Percentiles rank a stretch among this genome's conserved stretches.
These are phyloP conservation scores for Volucella inflata DNA, from an alignment of 2,888 invertebrate genomes.

Conservation along the genomic window DNA sequence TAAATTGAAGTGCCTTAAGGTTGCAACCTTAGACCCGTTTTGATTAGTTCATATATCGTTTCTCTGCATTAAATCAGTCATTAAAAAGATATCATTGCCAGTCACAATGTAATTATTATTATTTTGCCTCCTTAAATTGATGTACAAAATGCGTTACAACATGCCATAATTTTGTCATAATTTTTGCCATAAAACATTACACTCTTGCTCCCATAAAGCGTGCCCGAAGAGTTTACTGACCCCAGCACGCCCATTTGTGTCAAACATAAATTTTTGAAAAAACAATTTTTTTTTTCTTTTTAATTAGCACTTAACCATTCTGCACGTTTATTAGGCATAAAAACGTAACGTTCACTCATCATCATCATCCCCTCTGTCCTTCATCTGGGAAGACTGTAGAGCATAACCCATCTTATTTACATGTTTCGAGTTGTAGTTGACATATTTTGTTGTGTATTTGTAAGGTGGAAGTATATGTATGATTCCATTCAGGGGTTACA, in stretches of 20 bases:
- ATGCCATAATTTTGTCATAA: background rate
- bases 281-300: slow-evolving; percentile 2
- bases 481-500: slow-evolving; percentile 18
- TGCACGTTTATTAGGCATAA: slow-evolving; percentile 46
- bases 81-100: background rate
- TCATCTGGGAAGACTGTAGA: background rate
- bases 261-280: slow-evolving; percentile 42
- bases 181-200: slow-evolving; percentile 4
- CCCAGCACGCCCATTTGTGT: slow-evolving; percentile 31
- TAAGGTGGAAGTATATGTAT: slow-evolving; percentile 13
- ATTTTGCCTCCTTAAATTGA: background rate
- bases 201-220: slow-evolving; percentile 4
- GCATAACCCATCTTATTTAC: slow-evolving; percentile 31
- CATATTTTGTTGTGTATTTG: slow-evolving; percentile 16
- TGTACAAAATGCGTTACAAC: slow-evolving; percentile 12
- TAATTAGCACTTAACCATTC: slow-evolving; percentile 54
- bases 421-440: slow-evolving; percentile 35
- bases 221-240: slow-evolving; percentile 38
- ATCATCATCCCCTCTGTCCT: background rate
- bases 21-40: slow-evolving; percentile 1
- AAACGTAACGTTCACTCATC: slow-evolving; percentile 49
- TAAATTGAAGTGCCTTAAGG: background rate
- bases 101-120: background rate
- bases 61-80: background rate
- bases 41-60: background rate